Conservation (phyloP, 2,888 invertebrate species). For the Cosmia pyralina region DNA sequence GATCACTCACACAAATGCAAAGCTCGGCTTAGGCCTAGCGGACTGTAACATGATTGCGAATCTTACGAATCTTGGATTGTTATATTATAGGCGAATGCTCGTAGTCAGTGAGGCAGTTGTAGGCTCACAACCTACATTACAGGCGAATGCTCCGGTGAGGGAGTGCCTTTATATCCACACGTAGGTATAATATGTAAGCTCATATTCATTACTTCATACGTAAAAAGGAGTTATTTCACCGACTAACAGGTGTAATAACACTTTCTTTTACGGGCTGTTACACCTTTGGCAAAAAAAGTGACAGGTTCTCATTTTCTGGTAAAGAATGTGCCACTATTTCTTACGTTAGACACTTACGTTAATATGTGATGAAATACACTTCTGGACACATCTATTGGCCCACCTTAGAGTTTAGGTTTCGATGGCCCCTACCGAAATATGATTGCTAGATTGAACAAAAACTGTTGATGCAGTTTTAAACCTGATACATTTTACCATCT, state of each 20-base stretch:
- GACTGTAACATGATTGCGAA: too few relatives aligned
- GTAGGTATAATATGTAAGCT: neutral
- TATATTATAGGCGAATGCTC: too few relatives aligned
- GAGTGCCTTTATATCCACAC: neutral
- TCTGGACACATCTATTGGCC: too few relatives aligned
- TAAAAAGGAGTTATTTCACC: slow-evolving; percentile 34
- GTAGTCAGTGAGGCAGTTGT: neutral
- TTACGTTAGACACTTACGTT: slow-evolving; percentile 31
- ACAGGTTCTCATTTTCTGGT: slow-evolving; percentile 63
- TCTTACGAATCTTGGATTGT: too few relatives aligned
- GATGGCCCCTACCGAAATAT: too few relatives aligned
- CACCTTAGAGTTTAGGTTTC: too few relatives aligned
- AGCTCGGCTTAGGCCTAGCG: too few relatives aligned
- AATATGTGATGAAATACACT: neutral
- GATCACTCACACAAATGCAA: too few relatives aligned
- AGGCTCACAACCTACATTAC: neutral
- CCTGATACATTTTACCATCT: too few relatives aligned
- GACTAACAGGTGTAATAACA: slow-evolving; percentile 44
- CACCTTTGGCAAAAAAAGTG: slow-evolving; percentile 52
- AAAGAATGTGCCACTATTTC: slow-evolving; percentile 61
- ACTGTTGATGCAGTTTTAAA: too few relatives aligned
- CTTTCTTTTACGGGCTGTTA: slow-evolving; percentile 48
- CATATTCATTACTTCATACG: slow-evolving; percentile 22
- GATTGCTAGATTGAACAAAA: too few relatives aligned
- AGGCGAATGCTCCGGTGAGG: too few relatives aligned